Conservation (phyloP, 2,113 vertebrate species). For the Sarotherodon lohbergeri region DNA sequence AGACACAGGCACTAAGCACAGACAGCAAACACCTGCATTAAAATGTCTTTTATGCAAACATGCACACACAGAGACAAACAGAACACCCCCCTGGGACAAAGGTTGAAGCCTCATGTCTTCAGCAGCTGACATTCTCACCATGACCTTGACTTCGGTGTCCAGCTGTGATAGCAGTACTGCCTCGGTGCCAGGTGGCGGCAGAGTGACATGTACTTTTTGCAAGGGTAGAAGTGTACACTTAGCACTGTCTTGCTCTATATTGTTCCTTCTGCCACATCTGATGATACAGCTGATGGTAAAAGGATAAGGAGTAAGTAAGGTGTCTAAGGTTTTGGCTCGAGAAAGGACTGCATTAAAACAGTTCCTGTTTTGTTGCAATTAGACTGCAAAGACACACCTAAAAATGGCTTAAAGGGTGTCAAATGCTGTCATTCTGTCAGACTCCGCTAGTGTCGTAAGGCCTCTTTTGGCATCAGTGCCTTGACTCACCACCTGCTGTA, state of each 20-base stretch:
- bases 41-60: conserved; percentile 17
- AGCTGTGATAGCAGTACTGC: conserved; percentile 33
- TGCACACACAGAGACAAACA: background rate
- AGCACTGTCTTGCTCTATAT: background rate
- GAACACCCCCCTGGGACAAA: background rate
- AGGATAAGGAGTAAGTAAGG: background rate
- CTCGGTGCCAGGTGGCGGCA: conserved; percentile 45
- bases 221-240: background rate
- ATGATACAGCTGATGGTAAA: background rate
- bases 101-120: background rate
- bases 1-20: background rate
- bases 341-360: background rate
- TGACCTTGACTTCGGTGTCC: conserved; percentile 51
- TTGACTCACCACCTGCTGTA: background rate
- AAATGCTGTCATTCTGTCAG: background rate
- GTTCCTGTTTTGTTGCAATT: background rate
- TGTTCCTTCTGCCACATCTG: background rate
- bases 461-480: background rate
- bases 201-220: conserved; percentile 6
- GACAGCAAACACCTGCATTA: conserved; percentile 5
- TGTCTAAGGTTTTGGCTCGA: background rate
- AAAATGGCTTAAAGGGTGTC: background rate
- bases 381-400: background rate
- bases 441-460: background rate
- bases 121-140: background rate